Evolutionary conservation across 2,888 invertebrate genomes (phyloP).

Genomic region (Heliconius erato): DNA sequence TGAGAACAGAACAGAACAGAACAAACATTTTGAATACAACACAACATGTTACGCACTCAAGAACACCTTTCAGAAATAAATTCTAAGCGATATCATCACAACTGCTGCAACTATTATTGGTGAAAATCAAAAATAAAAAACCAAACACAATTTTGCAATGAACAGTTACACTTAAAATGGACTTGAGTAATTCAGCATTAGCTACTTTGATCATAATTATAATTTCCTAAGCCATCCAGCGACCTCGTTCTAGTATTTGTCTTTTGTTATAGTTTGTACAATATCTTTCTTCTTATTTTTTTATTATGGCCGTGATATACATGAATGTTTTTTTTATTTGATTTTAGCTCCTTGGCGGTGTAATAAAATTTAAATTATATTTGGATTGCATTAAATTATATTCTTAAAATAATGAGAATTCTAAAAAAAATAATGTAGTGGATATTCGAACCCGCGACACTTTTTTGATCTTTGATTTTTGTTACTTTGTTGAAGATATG

Average conservation of each 20-base stretch:
- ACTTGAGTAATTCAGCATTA: constrained; percentile 5
- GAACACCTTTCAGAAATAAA: background rate
- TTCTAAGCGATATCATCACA: background rate
- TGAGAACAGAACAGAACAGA: too few relatives aligned
- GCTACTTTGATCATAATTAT: constrained; percentile 40
- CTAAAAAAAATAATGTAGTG: too few relatives aligned
- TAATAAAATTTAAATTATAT: too few relatives aligned
- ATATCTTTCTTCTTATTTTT: constrained; percentile 39
- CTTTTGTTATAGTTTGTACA: constrained; percentile 40
- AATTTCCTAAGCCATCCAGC: constrained; percentile 57
- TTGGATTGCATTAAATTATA: too few relatives aligned
- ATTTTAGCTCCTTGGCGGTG: background rate
- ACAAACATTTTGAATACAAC: background rate
- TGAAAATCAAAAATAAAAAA: background rate
- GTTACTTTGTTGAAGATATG: too few relatives aligned
- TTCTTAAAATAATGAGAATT: too few relatives aligned
- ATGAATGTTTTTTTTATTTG: too few relatives aligned
- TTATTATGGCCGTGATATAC: constrained; percentile 1
- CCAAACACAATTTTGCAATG: constrained; percentile 3
- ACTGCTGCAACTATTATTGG: background rate
- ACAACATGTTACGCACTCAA: background rate
- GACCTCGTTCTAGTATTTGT: constrained; percentile 47
- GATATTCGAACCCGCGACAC: too few relatives aligned
- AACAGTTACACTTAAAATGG: constrained; percentile 7
- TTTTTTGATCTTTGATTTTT: too few relatives aligned